Conservation (phyloP, 2,888 invertebrate genomes). For the Diadegma fenestrale region DNA sequence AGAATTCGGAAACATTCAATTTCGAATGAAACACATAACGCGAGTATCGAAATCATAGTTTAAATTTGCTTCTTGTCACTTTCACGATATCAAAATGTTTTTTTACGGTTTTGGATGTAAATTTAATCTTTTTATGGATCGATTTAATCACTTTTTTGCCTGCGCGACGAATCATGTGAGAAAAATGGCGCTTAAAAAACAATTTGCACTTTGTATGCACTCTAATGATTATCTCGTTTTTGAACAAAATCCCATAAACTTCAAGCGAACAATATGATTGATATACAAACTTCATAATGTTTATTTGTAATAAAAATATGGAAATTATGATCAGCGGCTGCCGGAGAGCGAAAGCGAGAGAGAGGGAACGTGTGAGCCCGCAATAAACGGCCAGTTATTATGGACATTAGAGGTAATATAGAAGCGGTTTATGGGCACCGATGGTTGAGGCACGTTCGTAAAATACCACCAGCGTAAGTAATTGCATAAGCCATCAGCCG, state of each 20-base stretch:
- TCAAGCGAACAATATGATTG: neutral
- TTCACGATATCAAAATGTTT: neutral
- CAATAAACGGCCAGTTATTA: constrained; percentile 32
- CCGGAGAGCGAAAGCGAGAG: neutral
- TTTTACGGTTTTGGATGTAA: neutral
- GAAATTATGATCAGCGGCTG: constrained; percentile 4
- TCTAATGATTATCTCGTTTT: neutral
- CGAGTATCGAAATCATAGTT: neutral
- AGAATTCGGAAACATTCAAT: neutral
- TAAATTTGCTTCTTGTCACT: neutral
- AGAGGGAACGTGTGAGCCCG: constrained; percentile 4
- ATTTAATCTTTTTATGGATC: neutral
- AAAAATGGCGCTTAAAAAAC: neutral
- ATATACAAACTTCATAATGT: neutral
- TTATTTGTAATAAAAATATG: constrained; percentile 13
- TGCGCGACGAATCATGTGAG: neutral
- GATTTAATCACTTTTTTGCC: neutral
- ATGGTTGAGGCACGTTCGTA: constrained; percentile 11
- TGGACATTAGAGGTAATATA: constrained; percentile 16
- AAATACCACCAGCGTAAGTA: constrained; percentile 14
- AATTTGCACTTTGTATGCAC: neutral
- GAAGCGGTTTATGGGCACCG: constrained; percentile 14
- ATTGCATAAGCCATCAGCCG: constrained; percentile 29
- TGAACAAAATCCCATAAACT: neutral
- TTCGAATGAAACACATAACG: neutral